Conservation (phyloP, 2,888 invertebrate genomes). For the Drosophila acutilabella region DNA sequence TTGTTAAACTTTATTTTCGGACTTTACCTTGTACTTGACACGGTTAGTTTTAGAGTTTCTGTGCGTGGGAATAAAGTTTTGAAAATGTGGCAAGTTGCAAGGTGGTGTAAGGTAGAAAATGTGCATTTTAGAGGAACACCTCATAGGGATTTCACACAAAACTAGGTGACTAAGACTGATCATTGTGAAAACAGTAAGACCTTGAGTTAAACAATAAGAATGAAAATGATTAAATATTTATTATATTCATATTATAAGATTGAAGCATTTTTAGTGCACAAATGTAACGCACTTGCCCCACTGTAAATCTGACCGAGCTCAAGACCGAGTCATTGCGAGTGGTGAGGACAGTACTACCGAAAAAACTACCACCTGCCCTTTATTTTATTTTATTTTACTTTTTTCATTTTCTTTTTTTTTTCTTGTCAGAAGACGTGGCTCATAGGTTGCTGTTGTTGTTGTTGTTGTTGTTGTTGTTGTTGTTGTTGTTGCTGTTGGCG, state of each 20-base stretch:
- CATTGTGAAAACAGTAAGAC: not conserved
- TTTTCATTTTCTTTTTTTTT: conserved; percentile 50
- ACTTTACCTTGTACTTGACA: conserved; percentile 51
- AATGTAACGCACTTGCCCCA: conserved; percentile 52
- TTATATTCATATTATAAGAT: not conserved
- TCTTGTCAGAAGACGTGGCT: conserved; percentile 55
- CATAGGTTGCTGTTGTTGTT: conserved; percentile 52
- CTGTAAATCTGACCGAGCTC: conserved; percentile 75
- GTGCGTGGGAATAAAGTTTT: conserved; percentile 36
- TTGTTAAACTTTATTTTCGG: conserved; percentile 19
- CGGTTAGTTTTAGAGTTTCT: conserved; percentile 18
- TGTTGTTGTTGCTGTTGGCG: conserved; percentile 28
- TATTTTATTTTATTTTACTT: conserved; percentile 48
- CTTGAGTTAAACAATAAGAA: too few species aligned
- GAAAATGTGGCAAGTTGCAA: conserved; percentile 9
- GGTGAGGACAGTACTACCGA: conserved; percentile 69
- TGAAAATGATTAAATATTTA: too few species aligned
- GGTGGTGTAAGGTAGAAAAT: conserved; percentile 30
- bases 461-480: conserved; percentile 32
- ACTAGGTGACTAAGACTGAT: not conserved
- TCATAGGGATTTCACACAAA: conserved; percentile 19
- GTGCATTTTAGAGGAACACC: not conserved
- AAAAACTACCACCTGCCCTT: conserved; percentile 84
- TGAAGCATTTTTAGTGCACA: not conserved
- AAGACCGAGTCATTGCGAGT: conserved; percentile 71